phyloP scores from a whole-genome alignment of 2,113 vertebrate species.

The Redunca redunca region DNA sequence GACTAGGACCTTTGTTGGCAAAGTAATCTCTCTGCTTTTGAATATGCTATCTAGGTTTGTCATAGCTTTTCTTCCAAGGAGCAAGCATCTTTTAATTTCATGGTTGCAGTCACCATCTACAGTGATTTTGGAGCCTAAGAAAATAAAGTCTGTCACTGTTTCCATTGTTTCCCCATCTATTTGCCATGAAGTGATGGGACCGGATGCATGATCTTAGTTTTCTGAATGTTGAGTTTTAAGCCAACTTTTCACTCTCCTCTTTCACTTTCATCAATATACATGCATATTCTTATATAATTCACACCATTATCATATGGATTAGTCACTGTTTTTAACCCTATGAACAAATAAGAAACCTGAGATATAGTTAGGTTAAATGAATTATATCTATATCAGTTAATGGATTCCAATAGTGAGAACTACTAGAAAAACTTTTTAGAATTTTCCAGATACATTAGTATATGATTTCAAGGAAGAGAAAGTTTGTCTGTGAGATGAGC shows the following conservation, averaged over 20 bases:
- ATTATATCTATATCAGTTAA: not conserved
- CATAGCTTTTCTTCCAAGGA: not conserved
- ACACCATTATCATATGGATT: not conserved
- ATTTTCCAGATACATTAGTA: not conserved
- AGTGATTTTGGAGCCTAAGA: not conserved
- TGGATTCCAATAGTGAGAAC: not conserved
- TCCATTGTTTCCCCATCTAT: not conserved
- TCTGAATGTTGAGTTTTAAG: not conserved
- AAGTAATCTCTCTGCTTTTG: not conserved
- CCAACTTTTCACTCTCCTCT: not conserved
- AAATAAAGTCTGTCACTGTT: not conserved
- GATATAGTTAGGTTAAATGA: not conserved
- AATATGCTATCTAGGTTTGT: not conserved
- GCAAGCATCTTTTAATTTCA: not conserved
- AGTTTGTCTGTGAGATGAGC: not conserved
- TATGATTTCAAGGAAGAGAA: not conserved
- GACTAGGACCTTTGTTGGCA: not conserved
- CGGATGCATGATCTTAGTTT: not conserved
- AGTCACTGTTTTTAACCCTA: not conserved
- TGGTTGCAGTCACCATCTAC: not conserved
- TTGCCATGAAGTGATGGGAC: not conserved
- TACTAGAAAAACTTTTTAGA: not conserved
- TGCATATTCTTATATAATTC: not conserved
- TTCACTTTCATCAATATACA: not conserved
- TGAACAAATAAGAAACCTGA: not conserved